Evolutionary conservation across 1,140 invertebrate species (phyloP), one percentile per base, ranked within the genome.

Genomic region (Drosophila melanica): DNA sequence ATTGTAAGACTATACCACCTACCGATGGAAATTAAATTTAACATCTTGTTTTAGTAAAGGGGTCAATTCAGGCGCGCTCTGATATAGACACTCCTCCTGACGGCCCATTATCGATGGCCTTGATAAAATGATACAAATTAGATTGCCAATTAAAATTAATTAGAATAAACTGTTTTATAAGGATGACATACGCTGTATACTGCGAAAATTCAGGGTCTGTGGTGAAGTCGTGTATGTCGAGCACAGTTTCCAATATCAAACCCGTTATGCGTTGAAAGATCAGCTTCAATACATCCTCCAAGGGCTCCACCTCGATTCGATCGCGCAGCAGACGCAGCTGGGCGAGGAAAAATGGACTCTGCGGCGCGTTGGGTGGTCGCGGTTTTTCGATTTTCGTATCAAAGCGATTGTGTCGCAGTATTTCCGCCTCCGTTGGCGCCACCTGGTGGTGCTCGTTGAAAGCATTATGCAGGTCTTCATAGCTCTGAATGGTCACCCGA

Each of bases 71-170:
- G 94, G 94, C 3, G 94, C 94, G 33, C 93, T 90, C 4, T 93
- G 93, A 70, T 92, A 93, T 0, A 93, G 90, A 62, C 94, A 92
- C 63, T 94, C 93, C 81, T 94, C 94, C 91, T 94, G 93, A 41
- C 93, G 93, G 53, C 93, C 94, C 92, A 94, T 94, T 33, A 95
- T 94, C 7, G 93, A 93, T 1, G 94, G 94, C 58, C 94, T 94
- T 18, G 1, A 27, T 5, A n/a, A 35, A 7, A 63, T 27, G n/a
- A n/a, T 4, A 6, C 14, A 11, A 45, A 11, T 14, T 12, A 27
- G 30, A 50, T 14, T 11, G 35, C 8, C 6, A 18, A 35, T 6
- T 12, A 9, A 7, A 14, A 27, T 11, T 1, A 9, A 20, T 3
- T n/a, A 47, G 42, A 23, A 12, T 20, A 11, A 14, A 20, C 18